Base-by-base conservation (phyloP, 2,888 invertebrate species). In the Erebia epiphron region DNA sequence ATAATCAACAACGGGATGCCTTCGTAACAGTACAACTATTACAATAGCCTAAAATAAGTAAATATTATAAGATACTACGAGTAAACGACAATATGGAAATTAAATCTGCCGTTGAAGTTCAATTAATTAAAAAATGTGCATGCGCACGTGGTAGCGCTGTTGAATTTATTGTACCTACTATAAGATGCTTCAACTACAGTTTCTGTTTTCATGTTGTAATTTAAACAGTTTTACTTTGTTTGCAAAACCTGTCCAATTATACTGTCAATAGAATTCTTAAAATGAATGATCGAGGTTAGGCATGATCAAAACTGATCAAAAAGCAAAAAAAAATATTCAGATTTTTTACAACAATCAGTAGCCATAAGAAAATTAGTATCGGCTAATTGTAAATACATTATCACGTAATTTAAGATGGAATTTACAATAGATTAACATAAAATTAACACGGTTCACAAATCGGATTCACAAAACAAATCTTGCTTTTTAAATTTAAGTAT, bases 21-120 rank as follows among this genome's bases (percentile, higher is more conserved):
- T 94, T 94, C 85, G 80, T 82, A 79, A 91, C 93, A 94, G 94
- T 94, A 94, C 94, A 93, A 94, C 86, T 91, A 86, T 88, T 83
- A 84, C 91, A 91, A 92, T 93, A 93, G 87, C 89, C 86, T 92
- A 90, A 85, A 84, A 73, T 91, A 91, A 89, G 84, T 90, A 86
- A 90, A 78, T 78, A 72, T 67, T 78, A 78, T 79, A 78, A 74
- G 76, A 73, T 75, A 69, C 56, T 46, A 73, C 72, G 65, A n/a
- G 43, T 80, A 82, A 83, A 86, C 86, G 85, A 82, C 86, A 78
- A 70, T 74, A 72, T 71, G 69, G 64, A 70, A 68, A 70, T 69
- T 61, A 67, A 66, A 72, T 68, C 70, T 61, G 65, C 64, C 11
- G 43, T 61, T 50, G 41, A 54, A 65, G 61, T 69, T 11, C 21